These are phyloP conservation scores for Byasa hedistus DNA, from an alignment of 2,888 invertebrate genomes.

Conservation along the genomic window DNA sequence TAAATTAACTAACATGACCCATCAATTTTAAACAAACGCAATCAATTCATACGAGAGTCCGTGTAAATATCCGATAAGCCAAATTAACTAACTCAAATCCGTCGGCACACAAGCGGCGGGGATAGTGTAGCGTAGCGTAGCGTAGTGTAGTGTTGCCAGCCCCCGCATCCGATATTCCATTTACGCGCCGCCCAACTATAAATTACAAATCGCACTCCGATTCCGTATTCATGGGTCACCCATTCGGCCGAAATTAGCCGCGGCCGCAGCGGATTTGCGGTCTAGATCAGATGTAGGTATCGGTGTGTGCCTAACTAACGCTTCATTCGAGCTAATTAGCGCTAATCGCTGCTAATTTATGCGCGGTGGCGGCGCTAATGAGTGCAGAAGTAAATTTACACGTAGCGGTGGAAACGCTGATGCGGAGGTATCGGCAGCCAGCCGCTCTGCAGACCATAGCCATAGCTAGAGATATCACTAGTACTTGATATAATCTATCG, in stretches of 20 bases:
- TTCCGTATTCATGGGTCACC: slow-evolving; percentile 34
- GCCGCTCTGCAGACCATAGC: too few relatives aligned
- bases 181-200: slow-evolving; percentile 36
- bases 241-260: slow-evolving; percentile 22
- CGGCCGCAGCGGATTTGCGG: slow-evolving; percentile 27
- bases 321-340: background rate
- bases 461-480: too few relatives aligned
- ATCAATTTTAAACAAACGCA: background rate
- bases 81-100: slow-evolving; percentile 16
- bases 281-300: slow-evolving; percentile 6
- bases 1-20: background rate
- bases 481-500: too few relatives aligned
- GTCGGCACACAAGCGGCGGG: background rate
- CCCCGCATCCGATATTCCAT: slow-evolving; percentile 29
- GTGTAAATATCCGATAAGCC: slow-evolving; percentile 1
- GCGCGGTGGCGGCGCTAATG: too few relatives aligned
- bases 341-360: slow-evolving; percentile 1
- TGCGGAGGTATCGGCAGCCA: too few relatives aligned
- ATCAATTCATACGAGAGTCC: background rate
- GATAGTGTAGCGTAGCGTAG: too few relatives aligned
- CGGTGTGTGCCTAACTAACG: slow-evolving; percentile 6
- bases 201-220: slow-evolving; percentile 38
- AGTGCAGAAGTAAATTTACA: too few relatives aligned
- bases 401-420: too few relatives aligned
- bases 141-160: slow-evolving; percentile 12